These are phyloP conservation scores for Zenarchopterus dispar DNA, from an alignment of 2,797 vertebrate genomes.

Conservation along the genomic window DNA sequence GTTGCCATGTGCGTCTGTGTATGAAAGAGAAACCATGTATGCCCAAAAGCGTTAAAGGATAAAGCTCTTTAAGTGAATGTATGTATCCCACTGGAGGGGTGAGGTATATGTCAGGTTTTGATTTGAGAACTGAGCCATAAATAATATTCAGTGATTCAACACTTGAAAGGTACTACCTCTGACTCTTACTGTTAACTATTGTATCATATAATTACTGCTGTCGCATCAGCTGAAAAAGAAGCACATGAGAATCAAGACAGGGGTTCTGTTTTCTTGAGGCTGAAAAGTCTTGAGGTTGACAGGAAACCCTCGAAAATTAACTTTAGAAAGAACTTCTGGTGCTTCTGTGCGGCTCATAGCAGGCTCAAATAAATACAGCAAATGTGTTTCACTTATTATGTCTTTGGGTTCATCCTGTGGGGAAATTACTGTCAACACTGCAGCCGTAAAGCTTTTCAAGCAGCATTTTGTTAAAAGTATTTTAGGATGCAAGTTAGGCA, in stretches of 20 bases:
- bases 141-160: too few relatives aligned
- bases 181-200: too few relatives aligned
- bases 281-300: neutral
- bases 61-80: too few relatives aligned
- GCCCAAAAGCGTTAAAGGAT: neutral
- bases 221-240: neutral
- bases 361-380: too few relatives aligned
- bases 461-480: neutral
- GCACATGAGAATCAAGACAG: too few relatives aligned
- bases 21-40: too few relatives aligned
- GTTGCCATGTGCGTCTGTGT: neutral
- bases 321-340: neutral
- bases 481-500: neutral
- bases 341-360: too few relatives aligned
- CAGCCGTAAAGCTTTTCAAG: neutral
- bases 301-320: neutral
- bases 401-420: constrained; percentile 21
- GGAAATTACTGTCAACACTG: neutral
- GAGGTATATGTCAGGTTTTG: too few relatives aligned
- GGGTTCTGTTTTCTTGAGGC: neutral
- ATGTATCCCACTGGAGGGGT: too few relatives aligned
- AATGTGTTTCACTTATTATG: neutral
- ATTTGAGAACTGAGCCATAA: too few relatives aligned
- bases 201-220: too few relatives aligned
- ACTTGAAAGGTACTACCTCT: too few relatives aligned